These are phyloP conservation scores for Pristiophorus japonicus DNA, from an alignment of 2,113 vertebrate genomes.

Conservation along the genomic window DNA sequence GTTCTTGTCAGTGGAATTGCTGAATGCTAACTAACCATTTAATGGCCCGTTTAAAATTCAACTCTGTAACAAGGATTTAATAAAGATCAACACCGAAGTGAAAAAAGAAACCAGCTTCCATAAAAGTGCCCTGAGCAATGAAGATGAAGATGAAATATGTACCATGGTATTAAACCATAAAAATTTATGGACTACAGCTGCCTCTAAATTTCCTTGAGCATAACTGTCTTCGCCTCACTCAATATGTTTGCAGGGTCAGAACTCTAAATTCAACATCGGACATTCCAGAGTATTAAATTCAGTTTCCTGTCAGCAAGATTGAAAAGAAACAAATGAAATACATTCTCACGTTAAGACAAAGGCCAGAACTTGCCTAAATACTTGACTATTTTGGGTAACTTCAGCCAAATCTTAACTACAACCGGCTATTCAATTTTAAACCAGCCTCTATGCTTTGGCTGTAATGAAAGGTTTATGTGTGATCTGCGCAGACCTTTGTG, in stretches of 20 bases:
- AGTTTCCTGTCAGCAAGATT: slow-evolving; percentile 32
- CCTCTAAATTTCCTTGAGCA: slow-evolving; percentile 43
- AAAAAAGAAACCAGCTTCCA: slow-evolving; percentile 4
- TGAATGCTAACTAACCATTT: background rate
- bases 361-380: slow-evolving; percentile 49
- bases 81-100: slow-evolving; percentile 46
- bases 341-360: slow-evolving; percentile 47
- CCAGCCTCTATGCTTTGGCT: background rate
- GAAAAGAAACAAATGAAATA: slow-evolving; percentile 31
- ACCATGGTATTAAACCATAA: slow-evolving; percentile 41
- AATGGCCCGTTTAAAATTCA: slow-evolving; percentile 25
- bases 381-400: slow-evolving; percentile 36
- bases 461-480: background rate
- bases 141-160: slow-evolving; percentile 44
- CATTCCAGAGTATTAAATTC: slow-evolving; percentile 39
- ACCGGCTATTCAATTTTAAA: background rate
- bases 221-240: slow-evolving; percentile 40
- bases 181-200: slow-evolving; percentile 42
- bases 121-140: slow-evolving; percentile 44
- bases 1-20: background rate
- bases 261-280: slow-evolving; percentile 24
- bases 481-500: background rate
- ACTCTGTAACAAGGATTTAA: slow-evolving; percentile 30
- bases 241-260: slow-evolving; percentile 13
- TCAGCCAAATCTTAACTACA: slow-evolving; percentile 35